These are phyloP conservation scores for Torymus auratus DNA, from an alignment of 2,888 invertebrate genomes.

Conservation along the genomic window DNA sequence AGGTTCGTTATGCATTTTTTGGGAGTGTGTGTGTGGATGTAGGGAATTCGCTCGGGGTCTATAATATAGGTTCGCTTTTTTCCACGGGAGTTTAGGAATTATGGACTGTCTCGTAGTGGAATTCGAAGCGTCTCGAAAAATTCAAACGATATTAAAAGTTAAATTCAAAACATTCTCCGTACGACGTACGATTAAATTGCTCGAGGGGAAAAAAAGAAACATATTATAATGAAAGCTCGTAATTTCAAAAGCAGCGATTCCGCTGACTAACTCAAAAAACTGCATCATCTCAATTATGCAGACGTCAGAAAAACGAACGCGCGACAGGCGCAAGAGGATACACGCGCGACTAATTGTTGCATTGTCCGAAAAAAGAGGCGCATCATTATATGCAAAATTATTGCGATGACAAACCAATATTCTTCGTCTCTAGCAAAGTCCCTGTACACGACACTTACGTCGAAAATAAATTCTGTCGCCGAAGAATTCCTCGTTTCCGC, in stretches of 20 bases:
- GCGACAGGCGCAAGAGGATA: no score
- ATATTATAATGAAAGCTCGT: no score
- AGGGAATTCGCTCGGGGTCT: neutral
- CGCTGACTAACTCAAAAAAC: no score
- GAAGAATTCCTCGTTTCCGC: conserved; percentile 55
- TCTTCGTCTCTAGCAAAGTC: neutral
- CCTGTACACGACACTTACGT: neutral
- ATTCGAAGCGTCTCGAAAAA: neutral
- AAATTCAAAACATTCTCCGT: neutral
- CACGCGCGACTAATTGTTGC: no score
- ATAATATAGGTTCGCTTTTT: no score
- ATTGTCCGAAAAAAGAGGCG: neutral
- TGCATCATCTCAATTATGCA: no score
- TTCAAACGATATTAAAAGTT: neutral
- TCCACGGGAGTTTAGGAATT: no score
- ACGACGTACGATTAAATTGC: no score
- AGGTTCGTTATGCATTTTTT: conserved; percentile 21
- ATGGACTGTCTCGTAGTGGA: no score
- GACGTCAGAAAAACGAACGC: no score
- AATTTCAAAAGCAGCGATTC: no score
- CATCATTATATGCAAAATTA: conserved; percentile 39
- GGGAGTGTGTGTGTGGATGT: neutral
- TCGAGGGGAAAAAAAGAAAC: no score
- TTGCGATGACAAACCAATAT: conserved; percentile 50
- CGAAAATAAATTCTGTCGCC: conserved; percentile 38